Evolutionary conservation across 2,113 vertebrate species (phyloP), one percentile per base, ranked within the genome.

Genomic region (Corythornis madagascariensis): DNA sequence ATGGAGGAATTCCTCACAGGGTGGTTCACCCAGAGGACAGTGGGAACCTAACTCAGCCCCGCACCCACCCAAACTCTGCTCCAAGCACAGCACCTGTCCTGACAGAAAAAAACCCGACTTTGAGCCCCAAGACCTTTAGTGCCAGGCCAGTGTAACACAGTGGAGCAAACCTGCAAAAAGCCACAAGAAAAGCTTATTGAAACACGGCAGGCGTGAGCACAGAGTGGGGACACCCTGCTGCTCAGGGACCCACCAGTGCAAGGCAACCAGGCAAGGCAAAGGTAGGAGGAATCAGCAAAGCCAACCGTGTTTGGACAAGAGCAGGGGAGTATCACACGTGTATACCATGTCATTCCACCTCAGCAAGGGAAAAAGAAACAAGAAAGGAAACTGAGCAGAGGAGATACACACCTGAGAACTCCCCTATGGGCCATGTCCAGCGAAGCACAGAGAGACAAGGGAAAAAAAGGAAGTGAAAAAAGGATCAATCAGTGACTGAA

Each of bases 381-480:
- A 96, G 97, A 91, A 97, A 96, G 94, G 83, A 96, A 91, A 97
- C 96, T 95, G 96, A 97, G 89, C 83, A 93, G 90, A 93, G 96
- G 94, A 97, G 96, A 98, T 99, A 99, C 99, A 98, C 98, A 99
- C 99, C 99, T 99, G 99, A 99, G 98, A 99, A 99, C 98, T 99
- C 99, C 97, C 99, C 99, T 99, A 98, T 67, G 97, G 97, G 97
- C 95, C 97, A 96, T 97, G 98, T 98, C 99, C 97, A 98, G 97
- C 97, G 98, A 98, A 98, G 98, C 98, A 98, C 96, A 97, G 97
- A 97, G 96, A 96, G 90, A 97, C 91, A 94, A 95, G 96, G 82
- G 93, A 91, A 78, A 91, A 91, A 96, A 95, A 96, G 96, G 96
- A 97, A 97, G 97, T 67, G 89, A 97, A 97, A 97, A 98, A 95